Base-by-base conservation (phyloP, 2,888 invertebrate genomes). In the Acrobeloides nanus region DNA sequence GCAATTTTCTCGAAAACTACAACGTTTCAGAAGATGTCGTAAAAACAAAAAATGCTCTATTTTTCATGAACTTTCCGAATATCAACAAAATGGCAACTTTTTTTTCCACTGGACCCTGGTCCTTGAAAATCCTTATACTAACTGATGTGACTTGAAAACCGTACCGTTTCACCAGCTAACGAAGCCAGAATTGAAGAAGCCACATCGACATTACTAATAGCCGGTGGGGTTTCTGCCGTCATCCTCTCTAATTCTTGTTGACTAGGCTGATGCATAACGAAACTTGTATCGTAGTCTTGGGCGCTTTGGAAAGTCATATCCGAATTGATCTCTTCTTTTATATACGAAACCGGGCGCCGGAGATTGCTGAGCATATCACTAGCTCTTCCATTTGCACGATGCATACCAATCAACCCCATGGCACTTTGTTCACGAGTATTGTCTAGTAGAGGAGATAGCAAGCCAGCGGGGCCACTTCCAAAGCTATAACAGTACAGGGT, bases 121-220 rank as follows among this genome's bases (percentile, higher is more conserved):
- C n/a, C n/a, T n/a, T n/a, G n/a, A n/a, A n/a, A n/a, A n/a, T n/a
- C n/a, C n/a, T n/a, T n/a, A n/a, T n/a, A n/a, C n/a, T n/a, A n/a
- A n/a, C n/a, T n/a, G n/a, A n/a, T n/a, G n/a, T n/a, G n/a, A n/a
- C n/a, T n/a, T n/a, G n/a, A n/a, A 25, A 5, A 23, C 18, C 20
- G 18, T 31, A 50, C 50, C 25, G 53, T 57, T 37, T 61, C 64
- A 12, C 57, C 59, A 8, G 63, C 55, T 12, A 68, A 41, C 7
- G 62, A 61, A 5, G 64, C 61, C 34, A 68, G 64, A 55, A 65
- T 60, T 12, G 57, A 63, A 15, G 54, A 53, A 8, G 62, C 59
- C 20, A 68, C 48, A 38, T 68, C 64, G 17, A 64, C 64, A 32
- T 62, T 64, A 42, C 61, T 63, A n/a, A 66, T 56, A 4, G 66